Base-by-base conservation (phyloP, 2,888 invertebrate species). In the Blera fallax region DNA sequence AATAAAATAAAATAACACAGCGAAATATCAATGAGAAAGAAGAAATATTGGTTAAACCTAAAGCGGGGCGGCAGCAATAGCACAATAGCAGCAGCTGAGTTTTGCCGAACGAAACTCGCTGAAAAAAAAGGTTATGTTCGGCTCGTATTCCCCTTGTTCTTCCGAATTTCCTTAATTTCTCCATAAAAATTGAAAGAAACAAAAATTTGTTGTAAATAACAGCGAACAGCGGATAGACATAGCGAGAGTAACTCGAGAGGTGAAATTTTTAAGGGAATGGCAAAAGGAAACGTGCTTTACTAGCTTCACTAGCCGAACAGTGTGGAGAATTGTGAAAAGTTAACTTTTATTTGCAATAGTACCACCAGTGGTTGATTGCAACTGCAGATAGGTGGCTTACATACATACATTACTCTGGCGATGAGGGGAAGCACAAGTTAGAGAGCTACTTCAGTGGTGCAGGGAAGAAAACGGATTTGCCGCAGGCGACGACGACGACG, bases 81-180 rank as follows among this genome's bases (percentile, higher is more conserved):
- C 24, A n/a, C n/a, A 45, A 11, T 37, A 60, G 45, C 50, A 45
- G 50, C 45, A 62, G 43, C 27, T 69, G 60, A 48, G 48, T 64
- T 81, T 29, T 73, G 29, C 48, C 48, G 54, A 60, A 78, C 54
- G 54, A 54, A 83, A 73, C 67, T 67, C 16, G 40, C 40, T 60
- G 18, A 4, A 60, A 81, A 74, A 60, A 54, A 76, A 69, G 52
- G 45, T 69, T 67, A 54, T 50, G 69, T 54, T n/a, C 11, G n/a
- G 32, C 37, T 52, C 21, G 11, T 34, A 11, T 52, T 52, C 32
- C 4, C 24, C 24, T 24, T 34, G 40, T 80, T 52, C 52, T 50
- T 73, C 34, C 24, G 67, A 76, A 70, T 85, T 76, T 85, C 54
- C 81, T 85, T 81, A 85, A 85, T 76, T 80, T 70, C 56, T 76